Percentiles rank a stretch among this genome's conserved stretches.
Conservation (phyloP, 2,888 invertebrate species). For the Amblyteles armatorius region DNA sequence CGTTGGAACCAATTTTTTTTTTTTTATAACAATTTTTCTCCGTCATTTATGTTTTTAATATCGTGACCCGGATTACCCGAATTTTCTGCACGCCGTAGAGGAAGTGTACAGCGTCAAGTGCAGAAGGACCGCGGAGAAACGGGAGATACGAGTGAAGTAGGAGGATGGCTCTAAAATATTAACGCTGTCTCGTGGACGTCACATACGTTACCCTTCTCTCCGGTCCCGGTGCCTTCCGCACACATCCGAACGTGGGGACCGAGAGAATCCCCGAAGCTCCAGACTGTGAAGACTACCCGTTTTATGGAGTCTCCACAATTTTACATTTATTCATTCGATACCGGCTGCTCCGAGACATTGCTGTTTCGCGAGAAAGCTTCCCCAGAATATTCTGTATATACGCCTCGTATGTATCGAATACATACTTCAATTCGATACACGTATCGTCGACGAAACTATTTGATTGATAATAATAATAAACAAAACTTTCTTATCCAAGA, state of each 20-base stretch:
- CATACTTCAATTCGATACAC: neutral
- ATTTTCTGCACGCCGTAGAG: neutral
- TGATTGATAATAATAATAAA: too few species aligned
- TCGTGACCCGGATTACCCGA: neutral
- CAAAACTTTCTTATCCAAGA: too few species aligned
- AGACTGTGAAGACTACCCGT: constrained; percentile 3
- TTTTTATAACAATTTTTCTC: neutral
- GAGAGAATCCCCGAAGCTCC: constrained; percentile 13
- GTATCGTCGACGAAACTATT: neutral
- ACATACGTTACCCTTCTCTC: constrained; percentile 76
- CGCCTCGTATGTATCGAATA: neutral
- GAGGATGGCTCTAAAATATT: constrained; percentile 80
- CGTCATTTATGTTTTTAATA: neutral
- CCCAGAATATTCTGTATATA: neutral
- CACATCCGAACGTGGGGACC: constrained; percentile 58
- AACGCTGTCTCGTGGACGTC: constrained; percentile 80
- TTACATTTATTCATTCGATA: constrained; percentile 61
- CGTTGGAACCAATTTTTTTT: neutral
- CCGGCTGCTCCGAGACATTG: constrained; percentile 12
- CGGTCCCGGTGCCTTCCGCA: constrained; percentile 36
- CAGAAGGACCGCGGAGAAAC: constrained; percentile 57
- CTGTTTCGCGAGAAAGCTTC: constrained; percentile 10
- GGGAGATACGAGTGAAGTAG: constrained; percentile 63
- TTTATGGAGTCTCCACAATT: constrained; percentile 36
- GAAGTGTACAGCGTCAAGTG: constrained; percentile 22